phyloP scores from a whole-genome alignment of 2,888 invertebrate genomes.

The Latheticus oryzae region DNA sequence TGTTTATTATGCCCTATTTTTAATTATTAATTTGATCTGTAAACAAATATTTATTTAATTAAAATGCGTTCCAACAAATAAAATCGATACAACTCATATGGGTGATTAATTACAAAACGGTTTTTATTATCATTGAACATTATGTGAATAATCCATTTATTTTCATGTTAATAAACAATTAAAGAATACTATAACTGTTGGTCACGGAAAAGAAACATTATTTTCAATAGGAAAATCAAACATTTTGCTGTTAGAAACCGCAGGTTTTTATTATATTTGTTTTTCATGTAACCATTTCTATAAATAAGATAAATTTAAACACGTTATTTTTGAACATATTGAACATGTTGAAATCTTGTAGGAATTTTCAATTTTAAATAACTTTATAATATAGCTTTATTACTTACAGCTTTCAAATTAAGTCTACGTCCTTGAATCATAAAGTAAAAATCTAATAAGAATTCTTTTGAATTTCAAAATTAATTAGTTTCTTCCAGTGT shows the following conservation, averaged over 20 bases:
- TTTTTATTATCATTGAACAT: conserved; percentile 19
- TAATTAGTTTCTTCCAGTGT: conserved; percentile 24
- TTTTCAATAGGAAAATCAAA: conserved; percentile 29
- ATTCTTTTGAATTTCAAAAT: conserved; percentile 21
- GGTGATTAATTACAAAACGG: conserved; percentile 29
- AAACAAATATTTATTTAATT: too few relatives aligned
- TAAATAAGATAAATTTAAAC: conserved; percentile 22
- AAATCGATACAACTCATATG: conserved; percentile 18
- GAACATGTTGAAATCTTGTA: conserved; percentile 16
- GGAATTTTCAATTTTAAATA: conserved; percentile 12
- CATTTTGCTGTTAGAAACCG: conserved; percentile 15
- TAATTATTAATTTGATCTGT: too few relatives aligned
- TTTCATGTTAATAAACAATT: conserved; percentile 39
- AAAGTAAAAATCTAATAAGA: conserved; percentile 18
- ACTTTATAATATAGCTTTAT: conserved; percentile 21
- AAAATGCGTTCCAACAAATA: too few relatives aligned
- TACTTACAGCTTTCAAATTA: conserved; percentile 13
- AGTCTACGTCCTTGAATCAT: conserved; percentile 22
- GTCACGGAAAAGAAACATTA: conserved; percentile 37
- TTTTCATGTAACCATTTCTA: conserved; percentile 12
- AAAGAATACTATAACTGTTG: conserved; percentile 30
- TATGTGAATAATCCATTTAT: conserved; percentile 36
- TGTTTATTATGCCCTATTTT: too few relatives aligned
- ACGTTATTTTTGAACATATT: conserved; percentile 20
- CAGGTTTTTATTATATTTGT: conserved; percentile 16